Evolutionary conservation across 2,888 invertebrate species (phyloP), one percentile per base, ranked within the genome.

Genomic region (Cheilosia scutellata): DNA sequence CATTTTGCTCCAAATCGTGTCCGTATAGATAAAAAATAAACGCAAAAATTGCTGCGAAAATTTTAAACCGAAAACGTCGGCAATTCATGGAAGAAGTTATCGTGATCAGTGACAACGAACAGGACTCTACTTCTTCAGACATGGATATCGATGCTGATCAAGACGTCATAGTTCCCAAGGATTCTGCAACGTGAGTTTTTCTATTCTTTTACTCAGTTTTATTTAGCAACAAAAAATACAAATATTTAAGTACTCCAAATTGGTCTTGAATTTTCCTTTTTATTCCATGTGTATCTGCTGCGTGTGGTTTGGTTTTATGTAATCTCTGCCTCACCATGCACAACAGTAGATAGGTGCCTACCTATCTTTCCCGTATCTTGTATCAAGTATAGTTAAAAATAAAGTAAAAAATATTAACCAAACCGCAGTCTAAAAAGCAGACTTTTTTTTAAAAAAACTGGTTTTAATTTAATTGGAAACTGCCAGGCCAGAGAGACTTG

Each of bases 31-130:
- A 27, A 27, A 31, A 31, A 72, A 51, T 25, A 29, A 57, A 47
- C 42, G 60, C 76, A 82, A 82, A 55, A 77, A 86, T 82, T 82
- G 80, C 75, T 79, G 31, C 66, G 25, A 47, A n/a, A 76, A 70
- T 37, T 55, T 71, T 80, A 25, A 75, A 80, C 60, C 71, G 86
- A 47, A 86, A 86, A 57, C 76, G 86, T 82, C 66, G 82, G 68
- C 82, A 76, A 77, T 89, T 88, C 80, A 89, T 89, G 89, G 89
- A 89, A 88, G 90, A 89, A 75, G 88, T 89, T 55, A 89, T 89
- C 86, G 88, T 89, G 77, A 89, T 88, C 68, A 87, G 82, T 49
- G 90, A 89, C 66, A 89, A 88, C 88, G 89, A 89, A 68, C 88
- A 88, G 82, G 89, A 89, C 25, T 87, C 88, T 29, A 29, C 5